A percentile compares a stretch with the other conserved stretches of the same genome.
phyloP scores from a whole-genome alignment of 2,888 invertebrate species.

The Eupithecia subumbrata region DNA sequence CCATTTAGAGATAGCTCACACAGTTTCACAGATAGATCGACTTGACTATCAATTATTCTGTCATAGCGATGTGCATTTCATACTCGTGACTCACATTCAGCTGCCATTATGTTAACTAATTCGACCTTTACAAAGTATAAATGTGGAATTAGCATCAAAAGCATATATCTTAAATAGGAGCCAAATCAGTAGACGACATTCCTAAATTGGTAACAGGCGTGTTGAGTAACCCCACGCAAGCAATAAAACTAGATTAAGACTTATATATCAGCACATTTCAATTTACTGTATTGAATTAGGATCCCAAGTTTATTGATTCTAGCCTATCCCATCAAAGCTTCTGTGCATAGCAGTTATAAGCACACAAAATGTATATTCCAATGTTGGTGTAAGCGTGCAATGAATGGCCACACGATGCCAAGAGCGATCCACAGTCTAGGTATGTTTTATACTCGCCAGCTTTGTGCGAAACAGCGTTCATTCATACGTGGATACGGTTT shows the following conservation, averaged over 20 bases:
- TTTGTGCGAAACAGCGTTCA: constrained; percentile 44
- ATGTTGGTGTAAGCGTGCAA: constrained; percentile 33
- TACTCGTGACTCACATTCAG: background rate
- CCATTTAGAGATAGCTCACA: background rate
- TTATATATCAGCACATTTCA: constrained; percentile 38
- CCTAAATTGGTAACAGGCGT: constrained; percentile 57
- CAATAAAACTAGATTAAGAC: constrained; percentile 41
- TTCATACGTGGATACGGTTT: constrained; percentile 38
- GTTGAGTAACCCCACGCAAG: constrained; percentile 59
- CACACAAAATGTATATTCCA: constrained; percentile 3
- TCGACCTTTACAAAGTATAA: constrained; percentile 39
- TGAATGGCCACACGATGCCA: constrained; percentile 46
- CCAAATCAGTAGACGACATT: constrained; percentile 51
- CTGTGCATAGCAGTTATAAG: constrained; percentile 13
- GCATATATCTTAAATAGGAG: constrained; percentile 39
- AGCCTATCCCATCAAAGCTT: constrained; percentile 21
- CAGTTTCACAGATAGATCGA: background rate
- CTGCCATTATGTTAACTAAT: constrained; percentile 23
- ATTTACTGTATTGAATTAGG: constrained; percentile 30
- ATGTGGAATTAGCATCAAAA: constrained; percentile 38
- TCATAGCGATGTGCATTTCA: constrained; percentile 6
- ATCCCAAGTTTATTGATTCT: constrained; percentile 11
- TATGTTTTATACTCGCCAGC: constrained; percentile 33
- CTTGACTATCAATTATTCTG: constrained; percentile 12
- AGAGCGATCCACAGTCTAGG: constrained; percentile 33